A percentile compares a stretch with the other conserved stretches of the same genome.
These are phyloP conservation scores for Ursus arctos DNA, from an alignment of 2,113 vertebrate genomes.

Conservation along the genomic window DNA sequence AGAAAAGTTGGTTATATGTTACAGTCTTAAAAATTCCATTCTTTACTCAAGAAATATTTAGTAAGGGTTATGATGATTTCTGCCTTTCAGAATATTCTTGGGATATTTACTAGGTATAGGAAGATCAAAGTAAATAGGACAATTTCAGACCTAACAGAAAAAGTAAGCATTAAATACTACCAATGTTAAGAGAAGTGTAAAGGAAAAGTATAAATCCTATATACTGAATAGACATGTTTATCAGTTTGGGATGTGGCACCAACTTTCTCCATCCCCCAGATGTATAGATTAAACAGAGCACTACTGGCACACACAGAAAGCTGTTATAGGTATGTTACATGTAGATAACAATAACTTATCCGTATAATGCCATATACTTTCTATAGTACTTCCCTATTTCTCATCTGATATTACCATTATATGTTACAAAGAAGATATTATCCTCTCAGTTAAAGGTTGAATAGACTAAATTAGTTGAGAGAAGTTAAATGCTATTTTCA, in stretches of 20 bases:
- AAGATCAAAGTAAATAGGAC: background rate
- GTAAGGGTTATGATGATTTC: background rate
- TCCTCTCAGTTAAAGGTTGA: background rate
- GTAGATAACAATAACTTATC: background rate
- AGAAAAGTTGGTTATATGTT: background rate
- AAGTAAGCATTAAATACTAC: background rate
- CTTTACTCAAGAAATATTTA: background rate
- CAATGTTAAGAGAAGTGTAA: background rate
- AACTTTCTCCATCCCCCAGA: background rate
- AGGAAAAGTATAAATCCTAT: background rate
- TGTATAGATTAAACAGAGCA: background rate
- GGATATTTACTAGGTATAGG: background rate
- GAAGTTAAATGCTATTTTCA: background rate
- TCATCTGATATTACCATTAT: slow-evolving; percentile 19
- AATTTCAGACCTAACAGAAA: background rate
- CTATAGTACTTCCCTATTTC: background rate
- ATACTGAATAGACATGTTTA: background rate
- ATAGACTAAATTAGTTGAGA: background rate
- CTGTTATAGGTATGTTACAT: background rate
- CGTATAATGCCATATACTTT: background rate
- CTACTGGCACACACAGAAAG: background rate
- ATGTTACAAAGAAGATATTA: background rate
- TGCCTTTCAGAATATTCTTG: background rate
- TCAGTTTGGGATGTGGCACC: background rate
- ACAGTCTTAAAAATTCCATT: background rate